Evolutionary conservation across 1,140 invertebrate species (phyloP), one percentile per base, ranked within the genome.

Genomic region (Zaprionus tsacasi): DNA sequence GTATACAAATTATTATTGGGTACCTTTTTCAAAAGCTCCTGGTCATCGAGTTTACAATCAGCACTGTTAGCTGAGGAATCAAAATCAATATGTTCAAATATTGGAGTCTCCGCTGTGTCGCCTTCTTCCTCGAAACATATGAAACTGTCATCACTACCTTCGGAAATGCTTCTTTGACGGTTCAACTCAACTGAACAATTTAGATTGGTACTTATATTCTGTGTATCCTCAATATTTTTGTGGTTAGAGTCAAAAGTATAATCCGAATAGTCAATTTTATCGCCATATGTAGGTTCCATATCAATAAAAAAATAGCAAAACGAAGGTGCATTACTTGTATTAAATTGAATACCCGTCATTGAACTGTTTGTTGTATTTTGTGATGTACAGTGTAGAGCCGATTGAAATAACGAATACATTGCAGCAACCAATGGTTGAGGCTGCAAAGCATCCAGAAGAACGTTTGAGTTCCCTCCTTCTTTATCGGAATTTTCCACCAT

Each of bases 91-190:
- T 69, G 35, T 13, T 45, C 59, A 30, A 68, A 58, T 8, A 50
- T 25, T 25, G 21, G 35, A 11, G 52, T 66, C 35, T 71, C 56
- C 3, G 25, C 38, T 10, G 59, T 25, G 33, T 77, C 59, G 12
- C 38, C 65, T 4, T 91, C 87, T 6, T 91, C 78, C 38, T 83
- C 81, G 8, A 91, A 91, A 59, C 87, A 91, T 48, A 91, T 91
- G 11, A 91, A 91, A 67, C 83, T 89, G 7, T 91, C 89, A 13
- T 91, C 88, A 45, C 88, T 91, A 55, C 88, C 77, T 33, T 91
- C 88, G 7, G 88, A 91, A 55, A 91, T 56, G 25, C 87, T 90
- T 15, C 83, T 61, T 57, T 91, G 86, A 25, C 81, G 81, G 2
- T 73, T 68, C 4, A 80, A 33, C 25, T 64, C 60, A 7, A 38